Base-by-base conservation (phyloP, 2,888 invertebrate species). In the Chydorus sphaericus region DNA sequence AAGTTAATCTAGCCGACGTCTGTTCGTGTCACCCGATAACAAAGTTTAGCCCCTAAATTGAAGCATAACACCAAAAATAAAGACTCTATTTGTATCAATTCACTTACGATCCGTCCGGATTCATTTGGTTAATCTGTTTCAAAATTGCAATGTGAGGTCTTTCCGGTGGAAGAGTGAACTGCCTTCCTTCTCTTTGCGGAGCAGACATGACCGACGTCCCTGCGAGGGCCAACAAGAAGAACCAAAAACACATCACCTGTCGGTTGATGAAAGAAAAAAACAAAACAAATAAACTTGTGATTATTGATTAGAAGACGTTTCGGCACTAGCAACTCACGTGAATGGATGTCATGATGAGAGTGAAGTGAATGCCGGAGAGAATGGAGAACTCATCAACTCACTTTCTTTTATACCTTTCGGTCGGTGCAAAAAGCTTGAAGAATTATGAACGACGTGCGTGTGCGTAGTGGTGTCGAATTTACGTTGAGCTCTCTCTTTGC, bases 51-150 rank as follows among this genome's bases (percentile, higher is more conserved):
- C n/a, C n/a, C n/a, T n/a, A n/a, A n/a, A n/a, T n/a, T n/a, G n/a
- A n/a, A n/a, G n/a, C n/a, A n/a, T n/a, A n/a, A n/a, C n/a, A n/a
- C n/a, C n/a, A n/a, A n/a, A n/a, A n/a, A n/a, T n/a, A n/a, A n/a
- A n/a, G n/a, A n/a, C n/a, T n/a, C n/a, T n/a, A n/a, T n/a, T n/a
- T n/a, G n/a, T n/a, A n/a, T 86, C 85, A 65, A 86, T 3, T 10
- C 4, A 44, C 44, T 26, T 44, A 87, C 0, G 85, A 85, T 31
- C 87, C 87, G 66, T 87, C 87, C 53, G 83, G 82, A 66, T 87
- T 87, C 2, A 85, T 74, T 66, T 83, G 77, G 60, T 85, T 79
- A 62, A 88, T 84, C 69, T 85, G 83, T 67, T 86, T 85, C 28
- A 87, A 78, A 63, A 86, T 86, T 66, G 84, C 31, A n/a, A 55